phyloP scores from a whole-genome alignment of 2,888 invertebrate genomes.

The Quadriops clusia region DNA sequence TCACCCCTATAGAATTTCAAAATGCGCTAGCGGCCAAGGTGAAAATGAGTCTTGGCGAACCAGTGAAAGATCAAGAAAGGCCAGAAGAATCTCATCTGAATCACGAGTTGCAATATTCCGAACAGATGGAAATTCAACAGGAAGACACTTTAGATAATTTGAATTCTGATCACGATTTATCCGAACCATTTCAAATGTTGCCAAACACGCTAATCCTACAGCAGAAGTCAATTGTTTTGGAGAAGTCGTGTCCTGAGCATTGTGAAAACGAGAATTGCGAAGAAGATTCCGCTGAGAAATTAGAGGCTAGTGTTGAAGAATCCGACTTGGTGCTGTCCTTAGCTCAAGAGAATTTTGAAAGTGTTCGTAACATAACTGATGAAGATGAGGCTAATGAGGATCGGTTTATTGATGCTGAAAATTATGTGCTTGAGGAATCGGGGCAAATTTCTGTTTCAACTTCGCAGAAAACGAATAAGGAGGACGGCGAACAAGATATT shows the following conservation, averaged over 20 bases:
- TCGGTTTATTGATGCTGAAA: constrained; percentile 67
- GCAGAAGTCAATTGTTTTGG: constrained; percentile 32
- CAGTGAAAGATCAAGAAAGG: too few species aligned
- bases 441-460: constrained; percentile 37
- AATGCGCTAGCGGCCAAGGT: too few species aligned
- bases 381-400: constrained; percentile 49
- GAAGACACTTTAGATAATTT: too few species aligned
- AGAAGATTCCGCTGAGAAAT: constrained; percentile 29
- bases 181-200: too few species aligned
- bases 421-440: constrained; percentile 61
- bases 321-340: constrained; percentile 34
- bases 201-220: constrained; percentile 35
- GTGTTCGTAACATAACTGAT: constrained; percentile 27
- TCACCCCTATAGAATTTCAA: too few species aligned
- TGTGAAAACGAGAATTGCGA: constrained; percentile 23
- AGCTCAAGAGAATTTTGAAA: constrained; percentile 23
- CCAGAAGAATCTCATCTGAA: too few species aligned
- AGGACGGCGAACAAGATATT: constrained; percentile 28
- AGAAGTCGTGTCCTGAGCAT: constrained; percentile 35
- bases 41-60: too few species aligned
- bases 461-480: constrained; percentile 18
- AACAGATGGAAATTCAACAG: too few species aligned
- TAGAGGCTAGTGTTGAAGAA: constrained; percentile 35
- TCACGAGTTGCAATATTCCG: too few species aligned
- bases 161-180: too few species aligned